Evolutionary conservation across 2,797 vertebrate genomes (phyloP), one percentile per base, ranked within the genome.

Genomic region (Lerista edwardsae): DNA sequence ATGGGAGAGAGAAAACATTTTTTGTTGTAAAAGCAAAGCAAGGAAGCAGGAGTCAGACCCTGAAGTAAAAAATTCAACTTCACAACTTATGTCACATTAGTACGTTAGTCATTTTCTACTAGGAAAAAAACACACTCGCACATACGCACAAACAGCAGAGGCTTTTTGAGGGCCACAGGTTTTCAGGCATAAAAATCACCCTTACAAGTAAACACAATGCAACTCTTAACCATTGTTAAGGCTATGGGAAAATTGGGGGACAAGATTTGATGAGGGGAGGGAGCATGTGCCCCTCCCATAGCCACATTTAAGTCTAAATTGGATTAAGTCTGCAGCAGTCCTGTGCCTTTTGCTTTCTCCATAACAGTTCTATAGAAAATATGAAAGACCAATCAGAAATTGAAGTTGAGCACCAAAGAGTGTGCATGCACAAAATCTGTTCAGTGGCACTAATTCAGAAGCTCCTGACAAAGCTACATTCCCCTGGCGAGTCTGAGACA

Each of bases 281-380:
- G 34, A 36, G 34, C 21, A 17, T 36, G 17, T 12, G 6, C 14
- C 14, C 4, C 31, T 67, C n/a, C 14, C 65, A 15, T 31, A 6
- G 31, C 14, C 29, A 34, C 17, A 31, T 67, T 67, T 31, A 67
- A 34, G 29, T n/a, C 47, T 12, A 21, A 19, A 8, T 23, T 59
- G 57, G 17, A 17, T 15, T 23, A 80, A 39, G 25, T 29, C 9
- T 21, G 36, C 51, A 41, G 6, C 34, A 31, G 47, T 3, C 67
- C 51, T 29, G 6, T 3, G 57, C n/a, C 75, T 39, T 76, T n/a
- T n/a, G 25, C 55, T 31, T 79, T 71, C 41, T 51, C 31, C 5
- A 75, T 0, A 84, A 62, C 29, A 82, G 69, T 27, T 79, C 89
- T 67, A 61, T 82, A 86, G 15, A 86, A 84, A 80, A 23, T 23